Percentiles rank a stretch among this genome's conserved stretches.
phyloP scores from a whole-genome alignment of 2,888 invertebrate genomes.

The Microctonus hyperodae region DNA sequence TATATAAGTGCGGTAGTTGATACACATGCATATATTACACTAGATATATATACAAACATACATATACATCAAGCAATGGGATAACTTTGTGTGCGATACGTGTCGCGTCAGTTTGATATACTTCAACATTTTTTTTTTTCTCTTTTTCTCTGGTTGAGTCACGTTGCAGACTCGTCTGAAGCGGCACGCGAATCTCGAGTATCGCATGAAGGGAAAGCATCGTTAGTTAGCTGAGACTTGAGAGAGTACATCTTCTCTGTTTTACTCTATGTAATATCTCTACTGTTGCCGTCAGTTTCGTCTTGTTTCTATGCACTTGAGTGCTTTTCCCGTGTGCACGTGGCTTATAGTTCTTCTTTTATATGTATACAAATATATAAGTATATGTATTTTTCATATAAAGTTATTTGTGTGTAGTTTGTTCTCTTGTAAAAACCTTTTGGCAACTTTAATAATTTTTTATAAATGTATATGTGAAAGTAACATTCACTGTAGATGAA shows the following conservation, averaged over 20 bases:
- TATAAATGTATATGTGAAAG: background rate
- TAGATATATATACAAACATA: background rate
- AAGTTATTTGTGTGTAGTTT: background rate
- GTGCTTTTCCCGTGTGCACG: slow-evolving; percentile 6
- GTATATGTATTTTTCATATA: too few relatives aligned
- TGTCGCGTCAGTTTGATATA: slow-evolving; percentile 18
- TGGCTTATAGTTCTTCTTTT: slow-evolving; percentile 7
- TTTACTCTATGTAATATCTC: slow-evolving; percentile 17
- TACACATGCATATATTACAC: background rate
- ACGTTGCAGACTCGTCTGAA: slow-evolving; percentile 45
- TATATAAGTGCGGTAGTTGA: background rate
- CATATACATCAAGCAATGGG: too few relatives aligned
- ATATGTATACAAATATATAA: too few relatives aligned
- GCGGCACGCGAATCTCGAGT: slow-evolving; percentile 46
- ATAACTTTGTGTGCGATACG: background rate
- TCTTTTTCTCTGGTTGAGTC: slow-evolving; percentile 28
- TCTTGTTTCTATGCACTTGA: slow-evolving; percentile 30
- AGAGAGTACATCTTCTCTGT: slow-evolving; percentile 44
- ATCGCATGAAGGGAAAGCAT: slow-evolving; percentile 52
- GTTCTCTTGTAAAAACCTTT: slow-evolving; percentile 20
- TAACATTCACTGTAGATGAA: background rate
- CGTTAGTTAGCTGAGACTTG: slow-evolving; percentile 55
- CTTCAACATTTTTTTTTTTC: background rate
- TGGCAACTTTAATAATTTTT: background rate
- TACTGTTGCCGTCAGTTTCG: slow-evolving; percentile 13